Base-by-base conservation (phyloP, 2,888 invertebrate species). In the Apomyelois bistriatella region DNA sequence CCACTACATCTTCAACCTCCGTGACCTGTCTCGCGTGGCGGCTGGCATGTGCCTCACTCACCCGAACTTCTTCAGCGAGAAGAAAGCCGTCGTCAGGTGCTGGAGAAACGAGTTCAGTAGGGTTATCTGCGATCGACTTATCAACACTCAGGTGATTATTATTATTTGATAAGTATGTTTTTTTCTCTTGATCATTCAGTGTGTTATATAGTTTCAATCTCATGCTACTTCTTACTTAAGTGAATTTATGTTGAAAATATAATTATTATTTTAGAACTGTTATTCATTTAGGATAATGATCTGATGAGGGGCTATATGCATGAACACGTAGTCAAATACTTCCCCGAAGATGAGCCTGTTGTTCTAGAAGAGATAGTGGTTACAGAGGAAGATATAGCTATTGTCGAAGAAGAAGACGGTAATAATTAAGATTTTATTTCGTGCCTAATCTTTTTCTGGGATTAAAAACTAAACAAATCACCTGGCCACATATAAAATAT, bases 1-100 rank as follows among this genome's bases (percentile, higher is more conserved):
- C 85, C 98, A 98, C 87, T 98, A 98, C 85, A 96, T 97, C 63
- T 98, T 98, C 89, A 98, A 98, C 84, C 92, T 98, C 80, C 93
- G 97, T 43, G 98, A 98, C 86, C 82, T 98, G 62, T 97, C 97
- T 0, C 93, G 97, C 53, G 93, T 98, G 57, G 94, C 93, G 62
- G 94, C 94, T 10, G 98, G 98, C 0, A 78, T 98, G 74, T 93
- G 95, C 53, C 93, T 95, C 57, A 96, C 95, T 8, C 92, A 93
- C 38, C 94, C 96, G 0, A 92, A 91, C 58, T 92, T 92, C 70
- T 96, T 95, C 79, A 91, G 92, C 49, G 92, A 92, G 52, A 82
- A 91, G 15, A 92, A 94, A 12, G 94, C 95, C 57, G 92, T 98
- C 32, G 91, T 97, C 1, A 91, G 98, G 6, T 94, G 96, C 17